Evolutionary conservation across 1,140 invertebrate species (phyloP).

Genomic region (Doryteuthis pealeii): DNA sequence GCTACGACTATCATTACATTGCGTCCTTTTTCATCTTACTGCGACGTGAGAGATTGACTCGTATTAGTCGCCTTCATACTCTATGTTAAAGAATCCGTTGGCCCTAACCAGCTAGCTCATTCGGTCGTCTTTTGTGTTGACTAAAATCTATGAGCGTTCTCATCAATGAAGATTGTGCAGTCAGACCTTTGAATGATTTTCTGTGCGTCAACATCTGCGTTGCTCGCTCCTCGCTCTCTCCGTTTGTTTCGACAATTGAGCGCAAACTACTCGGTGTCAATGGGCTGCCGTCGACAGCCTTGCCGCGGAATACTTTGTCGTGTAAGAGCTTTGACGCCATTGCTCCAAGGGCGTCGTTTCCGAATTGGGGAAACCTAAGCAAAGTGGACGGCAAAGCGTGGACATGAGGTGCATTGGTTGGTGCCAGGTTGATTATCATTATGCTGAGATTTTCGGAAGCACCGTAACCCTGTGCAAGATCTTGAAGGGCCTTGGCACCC

Average conservation of each 20-base stretch:
- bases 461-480: constrained; percentile 58
- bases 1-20: too few relatives aligned
- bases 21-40: too few relatives aligned
- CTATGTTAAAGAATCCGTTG: too few relatives aligned
- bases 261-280: neutral
- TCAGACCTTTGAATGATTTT: too few relatives aligned
- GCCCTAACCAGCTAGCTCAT: too few relatives aligned
- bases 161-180: too few relatives aligned
- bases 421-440: constrained; percentile 49
- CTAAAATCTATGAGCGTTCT: too few relatives aligned
- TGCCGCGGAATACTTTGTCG: constrained; percentile 6
- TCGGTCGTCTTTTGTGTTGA: too few relatives aligned
- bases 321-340: constrained; percentile 16
- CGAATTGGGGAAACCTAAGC: neutral
- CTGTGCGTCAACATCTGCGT: too few relatives aligned
- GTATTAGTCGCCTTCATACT: too few relatives aligned
- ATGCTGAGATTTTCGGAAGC: constrained; percentile 57
- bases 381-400: neutral
- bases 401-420: constrained; percentile 35
- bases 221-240: neutral
- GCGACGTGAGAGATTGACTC: too few relatives aligned
- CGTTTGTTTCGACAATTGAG: constrained; percentile 11
- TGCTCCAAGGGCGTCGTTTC: constrained; percentile 2
- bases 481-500: constrained; percentile 57
- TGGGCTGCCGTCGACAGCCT: neutral